Evolutionary conservation across 2,888 invertebrate species (phyloP), one percentile per base, ranked within the genome.

Genomic region (Hecatera dysodea): DNA sequence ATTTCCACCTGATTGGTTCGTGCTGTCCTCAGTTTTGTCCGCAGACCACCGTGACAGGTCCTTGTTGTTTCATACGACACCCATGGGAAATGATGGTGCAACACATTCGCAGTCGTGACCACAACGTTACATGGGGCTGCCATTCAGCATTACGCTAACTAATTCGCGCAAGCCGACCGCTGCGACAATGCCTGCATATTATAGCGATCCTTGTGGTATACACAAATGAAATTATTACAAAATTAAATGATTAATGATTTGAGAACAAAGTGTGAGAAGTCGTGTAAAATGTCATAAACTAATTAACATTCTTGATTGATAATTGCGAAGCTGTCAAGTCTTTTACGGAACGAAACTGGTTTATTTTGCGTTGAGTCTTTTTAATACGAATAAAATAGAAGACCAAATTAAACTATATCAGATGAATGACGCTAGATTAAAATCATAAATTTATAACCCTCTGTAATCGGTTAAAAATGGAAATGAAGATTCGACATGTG

Each of bases 51-150:
- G 48, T 48, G 62, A 36, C 44, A 59, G 27, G 44, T 57, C 44
- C 36, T 62, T 46, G 22, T 48, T 29, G n/a, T 48, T 71, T 55
- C 50, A 76, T 67, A 76, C 53, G 64, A 71, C 76, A 76, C 78
- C 67, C 71, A 80, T 76, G 78, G 78, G 78, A 78, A 78, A 80
- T 78, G 67, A 64, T 71, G 67, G 76, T 17, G 56, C 59, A 57
- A 76, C 70, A 64, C 24, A 75, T 80, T 79, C 78, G 52, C 48
- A 55, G 53, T 71, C 76, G 81, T 76, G 76, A 78, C 78, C 78
- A 64, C 77, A 75, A 27, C 29, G 36, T 53, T 29, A 44, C 50
- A 19, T 53, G 63, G 29, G 29, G 46, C 2, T 63, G 48, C 19
- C 52, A 80, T 53, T 67, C 59, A 57, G 81, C 52, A 44, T 52